A percentile compares a stretch with the other conserved stretches of the same genome.
These are phyloP conservation scores for Drepanosiphum platanoidis DNA, from an alignment of 2,888 invertebrate genomes.

Conservation along the genomic window DNA sequence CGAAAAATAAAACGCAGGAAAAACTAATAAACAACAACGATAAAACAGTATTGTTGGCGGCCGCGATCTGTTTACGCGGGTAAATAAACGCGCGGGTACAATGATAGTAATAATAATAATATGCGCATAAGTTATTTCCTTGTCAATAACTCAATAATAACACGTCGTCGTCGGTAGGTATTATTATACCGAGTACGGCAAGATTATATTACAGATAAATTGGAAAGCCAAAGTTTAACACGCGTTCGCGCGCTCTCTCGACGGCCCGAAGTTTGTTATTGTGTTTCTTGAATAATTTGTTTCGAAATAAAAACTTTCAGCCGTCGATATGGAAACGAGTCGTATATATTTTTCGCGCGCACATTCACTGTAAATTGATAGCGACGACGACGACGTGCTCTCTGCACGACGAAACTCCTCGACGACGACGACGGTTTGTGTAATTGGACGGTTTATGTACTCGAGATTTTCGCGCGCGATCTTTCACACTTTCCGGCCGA, in stretches of 20 bases:
- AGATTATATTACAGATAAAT: constrained; percentile 7
- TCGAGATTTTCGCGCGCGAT: no score
- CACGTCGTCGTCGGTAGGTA: no score
- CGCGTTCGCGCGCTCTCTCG: no score
- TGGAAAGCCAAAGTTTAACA: constrained; percentile 1
- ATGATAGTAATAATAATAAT: background rate
- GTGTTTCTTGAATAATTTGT: constrained; percentile 30
- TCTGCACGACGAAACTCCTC: no score
- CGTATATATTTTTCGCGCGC: background rate
- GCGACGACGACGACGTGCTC: no score
- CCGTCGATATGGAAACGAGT: background rate
- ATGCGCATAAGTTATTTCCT: constrained; percentile 1
- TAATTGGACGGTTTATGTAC: no score
- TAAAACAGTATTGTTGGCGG: background rate
- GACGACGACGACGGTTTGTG: no score
- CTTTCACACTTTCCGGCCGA: no score
- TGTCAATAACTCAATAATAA: background rate
- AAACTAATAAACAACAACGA: background rate
- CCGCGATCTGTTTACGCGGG: background rate
- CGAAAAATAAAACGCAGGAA: background rate
- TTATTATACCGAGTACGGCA: background rate
- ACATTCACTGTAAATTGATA: background rate
- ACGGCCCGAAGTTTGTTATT: background rate
- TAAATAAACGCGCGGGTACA: background rate
- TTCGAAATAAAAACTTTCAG: background rate